Percentiles rank a stretch among this genome's conserved stretches.
These are phyloP conservation scores for Rugalucina vietnamica DNA, from an alignment of 2,888 invertebrate genomes.

Conservation along the genomic window DNA sequence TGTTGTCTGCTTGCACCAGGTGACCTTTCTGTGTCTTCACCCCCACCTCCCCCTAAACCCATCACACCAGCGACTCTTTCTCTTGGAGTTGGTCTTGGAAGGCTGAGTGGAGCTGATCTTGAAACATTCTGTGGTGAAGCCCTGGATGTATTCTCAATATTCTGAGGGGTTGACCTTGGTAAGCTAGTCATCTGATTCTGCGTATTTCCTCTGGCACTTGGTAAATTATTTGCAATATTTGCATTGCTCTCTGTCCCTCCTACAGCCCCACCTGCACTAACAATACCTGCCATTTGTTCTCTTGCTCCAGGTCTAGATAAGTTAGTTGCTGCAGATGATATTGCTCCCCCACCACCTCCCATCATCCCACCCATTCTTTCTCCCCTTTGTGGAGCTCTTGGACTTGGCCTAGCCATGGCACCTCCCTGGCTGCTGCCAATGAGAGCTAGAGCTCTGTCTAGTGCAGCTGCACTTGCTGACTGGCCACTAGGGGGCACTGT, in stretches of 20 bases:
- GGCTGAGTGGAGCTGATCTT: neutral
- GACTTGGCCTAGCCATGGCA: neutral
- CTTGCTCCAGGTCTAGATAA: slow-evolving; percentile 11
- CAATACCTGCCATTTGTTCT: neutral
- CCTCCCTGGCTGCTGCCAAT: slow-evolving; percentile 37
- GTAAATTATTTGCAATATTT: neutral
- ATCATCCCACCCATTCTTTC: slow-evolving; percentile 43
- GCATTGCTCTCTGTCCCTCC: neutral
- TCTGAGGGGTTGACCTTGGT: neutral
- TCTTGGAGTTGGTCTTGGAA: slow-evolving; percentile 18
- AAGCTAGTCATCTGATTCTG: neutral
- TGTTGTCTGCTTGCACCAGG: slow-evolving; percentile 24
- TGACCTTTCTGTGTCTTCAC: neutral
- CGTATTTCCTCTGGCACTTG: neutral
- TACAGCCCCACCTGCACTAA: neutral
- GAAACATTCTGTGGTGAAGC: neutral
- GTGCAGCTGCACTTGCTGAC: neutral
- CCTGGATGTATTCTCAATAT: neutral
- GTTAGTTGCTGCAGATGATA: neutral
- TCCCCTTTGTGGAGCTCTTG: slow-evolving; percentile 15
- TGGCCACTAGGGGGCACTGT: neutral
- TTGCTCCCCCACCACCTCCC: slow-evolving; percentile 25
- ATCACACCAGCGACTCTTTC: slow-evolving; percentile 40
- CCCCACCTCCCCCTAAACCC: slow-evolving; percentile 19
- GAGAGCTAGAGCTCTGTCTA: slow-evolving; percentile 50